Conservation (phyloP, 64 coral and sea anemone species). For the Porites australiensis region DNA sequence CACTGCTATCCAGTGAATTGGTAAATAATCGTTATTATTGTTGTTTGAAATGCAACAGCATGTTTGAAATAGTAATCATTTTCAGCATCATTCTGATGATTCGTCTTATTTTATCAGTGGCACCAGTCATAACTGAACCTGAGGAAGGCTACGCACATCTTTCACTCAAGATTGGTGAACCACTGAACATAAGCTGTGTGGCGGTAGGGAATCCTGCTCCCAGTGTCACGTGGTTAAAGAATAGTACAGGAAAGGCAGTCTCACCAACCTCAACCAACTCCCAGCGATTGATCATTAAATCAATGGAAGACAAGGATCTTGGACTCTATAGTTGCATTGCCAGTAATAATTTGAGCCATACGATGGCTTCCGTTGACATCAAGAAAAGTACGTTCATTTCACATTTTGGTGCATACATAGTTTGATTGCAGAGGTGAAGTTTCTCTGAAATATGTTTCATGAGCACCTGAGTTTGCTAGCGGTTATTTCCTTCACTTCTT, state of each 20-base stretch:
- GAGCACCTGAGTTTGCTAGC: too few species aligned
- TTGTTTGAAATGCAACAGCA: too few species aligned
- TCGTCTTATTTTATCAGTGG: not conserved
- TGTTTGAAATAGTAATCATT: too few species aligned
- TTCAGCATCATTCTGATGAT: not conserved
- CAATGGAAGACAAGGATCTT: constrained; percentile 38
- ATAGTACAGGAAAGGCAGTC: constrained; percentile 2
- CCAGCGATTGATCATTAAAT: constrained; percentile 8
- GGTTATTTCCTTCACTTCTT: too few species aligned
- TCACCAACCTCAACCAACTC: not conserved
- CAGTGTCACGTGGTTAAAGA: constrained; percentile 65
- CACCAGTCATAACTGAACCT: constrained; percentile 25
- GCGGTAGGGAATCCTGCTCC: constrained; percentile 82
- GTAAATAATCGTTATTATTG: too few species aligned
- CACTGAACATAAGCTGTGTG: constrained; percentile 57
- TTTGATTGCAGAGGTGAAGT: too few species aligned
- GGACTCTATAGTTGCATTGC: constrained; percentile 81
- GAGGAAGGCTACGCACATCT: not conserved
- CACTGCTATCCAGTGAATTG: too few species aligned
- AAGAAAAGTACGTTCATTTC: constrained; percentile 31
- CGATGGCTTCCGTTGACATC: not conserved
- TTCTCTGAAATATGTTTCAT: too few species aligned
- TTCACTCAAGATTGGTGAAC: not conserved
- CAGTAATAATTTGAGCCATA: not conserved
- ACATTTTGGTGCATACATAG: too few species aligned